These are phyloP conservation scores for Tortricodes alternella DNA, from an alignment of 2,888 invertebrate species.

Conservation along the genomic window DNA sequence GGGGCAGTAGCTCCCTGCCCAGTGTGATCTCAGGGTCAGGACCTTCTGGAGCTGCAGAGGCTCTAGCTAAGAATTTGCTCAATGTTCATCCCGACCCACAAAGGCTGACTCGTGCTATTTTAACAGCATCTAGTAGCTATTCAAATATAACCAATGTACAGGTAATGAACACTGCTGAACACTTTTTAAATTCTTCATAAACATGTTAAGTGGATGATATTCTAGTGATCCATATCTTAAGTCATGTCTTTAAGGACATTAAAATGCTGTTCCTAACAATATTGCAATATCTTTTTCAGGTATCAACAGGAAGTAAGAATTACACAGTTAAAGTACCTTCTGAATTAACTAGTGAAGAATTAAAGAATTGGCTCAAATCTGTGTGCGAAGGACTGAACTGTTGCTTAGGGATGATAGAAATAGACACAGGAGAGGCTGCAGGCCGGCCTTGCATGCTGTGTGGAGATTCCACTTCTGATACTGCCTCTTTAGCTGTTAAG, in stretches of 20 bases:
- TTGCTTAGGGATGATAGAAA: constrained; percentile 82
- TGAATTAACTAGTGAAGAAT: constrained; percentile 65
- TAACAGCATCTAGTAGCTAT: constrained; percentile 80
- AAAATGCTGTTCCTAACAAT: not conserved
- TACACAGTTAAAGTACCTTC: constrained; percentile 83
- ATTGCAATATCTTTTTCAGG: constrained; percentile 47
- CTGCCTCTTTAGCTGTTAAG: constrained; percentile 59
- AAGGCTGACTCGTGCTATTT: constrained; percentile 75
- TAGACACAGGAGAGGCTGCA: constrained; percentile 70
- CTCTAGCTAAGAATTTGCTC: constrained; percentile 70
- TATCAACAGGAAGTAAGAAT: constrained; percentile 66
- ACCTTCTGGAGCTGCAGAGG: constrained; percentile 65
- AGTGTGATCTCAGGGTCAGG: constrained; percentile 60
- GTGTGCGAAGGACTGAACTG: constrained; percentile 79
- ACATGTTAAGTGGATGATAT: no score
- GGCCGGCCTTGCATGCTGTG: constrained; percentile 71
- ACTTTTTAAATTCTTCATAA: not conserved
- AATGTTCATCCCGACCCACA: constrained; percentile 78
- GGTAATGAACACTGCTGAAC: constrained; percentile 42
- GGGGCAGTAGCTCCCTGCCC: constrained; percentile 65
- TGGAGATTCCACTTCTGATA: constrained; percentile 67
- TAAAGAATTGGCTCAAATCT: constrained; percentile 79
- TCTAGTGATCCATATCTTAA: no score
- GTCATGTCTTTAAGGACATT: no score
- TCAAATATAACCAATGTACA: constrained; percentile 70